Base-by-base conservation (phyloP, 2,888 invertebrate species). In the Drosophila percnosoma region DNA sequence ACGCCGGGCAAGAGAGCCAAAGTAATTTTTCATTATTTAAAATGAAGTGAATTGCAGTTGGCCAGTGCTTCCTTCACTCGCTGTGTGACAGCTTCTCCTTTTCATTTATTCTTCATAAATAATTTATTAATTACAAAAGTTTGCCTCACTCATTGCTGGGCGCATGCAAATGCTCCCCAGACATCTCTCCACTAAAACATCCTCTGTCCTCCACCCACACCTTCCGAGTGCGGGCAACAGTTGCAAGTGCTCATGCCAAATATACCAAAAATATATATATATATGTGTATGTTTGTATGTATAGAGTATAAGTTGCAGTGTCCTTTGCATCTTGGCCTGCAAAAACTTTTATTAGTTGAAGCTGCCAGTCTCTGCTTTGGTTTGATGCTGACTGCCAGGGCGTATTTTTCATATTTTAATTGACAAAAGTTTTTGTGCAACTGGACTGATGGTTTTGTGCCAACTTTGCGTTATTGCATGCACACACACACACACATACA, bases 81-180 rank as follows among this genome's bases (percentile, higher is more conserved):
- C 57, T 42, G 8, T 29, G n/a, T 72, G 68, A 62, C 78, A 74
- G 73, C 75, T 67, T 63, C 78, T 75, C 54, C 83, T 80, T 83
- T 85, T 83, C 87, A 84, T 82, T 87, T 84, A 81, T 78, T 78
- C 84, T 87, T 87, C 81, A 87, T 87, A 87, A 87, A 87, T 87
- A 87, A 87, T 87, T 87, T 87, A 87, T 87, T 87, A 87, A 87
- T 87, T 87, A 86, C 82, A 87, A 87, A 87, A 87, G 84, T 87
- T 87, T 86, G 68, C 65, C 76, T 68, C 78, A 82, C 85, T 80
- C 78, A 63, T 24, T 45, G 8, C 27, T 4, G 72, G 75, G 74
- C 76, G 78, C 69, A 86, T 83, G 85, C 87, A 86, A 86, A 86
- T 82, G 74, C 78, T 54, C 58, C 61, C 54, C 51, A 59, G 36